Evolutionary conservation across 2,797 vertebrate genomes (phyloP).

Genomic region (Epinephelus awoara): DNA sequence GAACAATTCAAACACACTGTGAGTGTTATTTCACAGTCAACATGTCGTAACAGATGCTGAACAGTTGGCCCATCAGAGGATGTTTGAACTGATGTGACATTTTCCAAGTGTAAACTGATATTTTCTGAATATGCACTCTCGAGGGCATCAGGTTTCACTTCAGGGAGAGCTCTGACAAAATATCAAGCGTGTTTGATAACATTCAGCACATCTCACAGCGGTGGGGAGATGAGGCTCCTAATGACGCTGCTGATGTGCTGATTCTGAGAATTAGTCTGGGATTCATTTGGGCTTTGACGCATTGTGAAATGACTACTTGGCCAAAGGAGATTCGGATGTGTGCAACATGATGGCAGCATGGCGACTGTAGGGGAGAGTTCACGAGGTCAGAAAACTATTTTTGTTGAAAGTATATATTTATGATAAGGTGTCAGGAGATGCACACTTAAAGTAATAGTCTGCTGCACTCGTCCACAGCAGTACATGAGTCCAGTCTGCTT

Average conservation of each 20-base stretch:
- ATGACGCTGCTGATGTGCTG: conserved; percentile 3
- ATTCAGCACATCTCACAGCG: conserved; percentile 16
- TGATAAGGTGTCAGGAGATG: neutral
- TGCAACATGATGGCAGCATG: neutral
- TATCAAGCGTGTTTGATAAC: conserved; percentile 32
- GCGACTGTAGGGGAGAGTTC: neutral
- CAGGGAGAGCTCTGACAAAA: conserved; percentile 10
- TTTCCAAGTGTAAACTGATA: neutral
- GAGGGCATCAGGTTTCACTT: neutral
- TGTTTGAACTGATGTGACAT: conserved; percentile 19
- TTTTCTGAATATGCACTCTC: neutral
- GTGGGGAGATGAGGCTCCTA: conserved; percentile 4
- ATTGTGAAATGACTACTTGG: conserved; percentile 12
- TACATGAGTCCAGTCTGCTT: no score
- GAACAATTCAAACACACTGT: neutral
- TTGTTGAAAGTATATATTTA: neutral
- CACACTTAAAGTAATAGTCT: neutral
- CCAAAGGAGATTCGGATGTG: conserved; percentile 12
- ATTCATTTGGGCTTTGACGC: neutral
- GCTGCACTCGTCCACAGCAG: no score
- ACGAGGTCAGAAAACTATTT: neutral
- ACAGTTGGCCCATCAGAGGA: neutral
- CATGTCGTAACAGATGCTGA: neutral
- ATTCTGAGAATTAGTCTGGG: conserved; percentile 19
- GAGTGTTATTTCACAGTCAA: neutral